Evolutionary conservation across 2,888 invertebrate species (phyloP), one percentile per base, ranked within the genome.

Genomic region (Glyphotaelius pellucidus): DNA sequence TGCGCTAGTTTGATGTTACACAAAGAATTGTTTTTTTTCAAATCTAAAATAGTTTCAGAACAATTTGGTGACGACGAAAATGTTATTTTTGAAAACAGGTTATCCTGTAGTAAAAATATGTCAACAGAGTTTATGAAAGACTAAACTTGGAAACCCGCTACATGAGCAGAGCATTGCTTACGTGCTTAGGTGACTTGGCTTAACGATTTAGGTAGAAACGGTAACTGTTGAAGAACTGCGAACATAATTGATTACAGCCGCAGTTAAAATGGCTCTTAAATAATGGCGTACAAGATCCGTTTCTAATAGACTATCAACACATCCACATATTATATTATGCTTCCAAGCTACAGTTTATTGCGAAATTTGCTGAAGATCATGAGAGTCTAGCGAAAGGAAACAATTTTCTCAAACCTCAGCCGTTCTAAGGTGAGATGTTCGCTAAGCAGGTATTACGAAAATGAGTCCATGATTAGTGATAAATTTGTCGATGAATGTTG

Each of bases 331-430:
- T 83, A 83, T n/a, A 38, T 67, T 25, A 9, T 67, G 38, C 83
- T 83, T 11, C 35, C 83, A 38, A 83, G 35, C 35, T 67, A 35
- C 83, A 83, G 38, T 83, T 25, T 35, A 83, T 83, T 83, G 38
- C 35, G 32, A 25, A 83, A 35, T 83, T 83, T 35, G 83, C 35
- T 25, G 15, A 19, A 15, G 83, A 35, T 83, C 25, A 35, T 83
- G 83, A 83, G 83, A 52, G 5, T 25, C 35, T 35, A 83, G 38
- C 83, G 83, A 83, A 38, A 83, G 83, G 83, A 83, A 83, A 35
- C 83, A 83, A 35, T 38, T 38, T 83, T 25, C 83, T 38, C 9
- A 35, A 35, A 31, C 11, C 19, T 67, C 5, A 67, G 25, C 19
- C 52, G 52, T 67, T 67, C 15, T 52, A 2, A 19, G 19, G 12